Evolutionary conservation across 2,888 invertebrate species (phyloP).

Genomic region (Cataglyphis cursor): DNA sequence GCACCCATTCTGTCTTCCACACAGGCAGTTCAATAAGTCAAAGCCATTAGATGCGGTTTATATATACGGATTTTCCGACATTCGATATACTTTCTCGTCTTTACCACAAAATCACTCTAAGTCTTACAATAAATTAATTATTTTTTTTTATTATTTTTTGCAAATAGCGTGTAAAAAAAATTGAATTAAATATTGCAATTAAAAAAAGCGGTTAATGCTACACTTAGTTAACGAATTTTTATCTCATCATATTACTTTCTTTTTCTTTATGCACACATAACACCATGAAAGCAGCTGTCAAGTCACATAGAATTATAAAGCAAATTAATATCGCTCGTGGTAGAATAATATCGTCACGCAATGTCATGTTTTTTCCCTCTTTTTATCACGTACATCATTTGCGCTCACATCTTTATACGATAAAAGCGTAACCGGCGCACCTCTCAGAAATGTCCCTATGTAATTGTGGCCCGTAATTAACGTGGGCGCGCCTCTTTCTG

Average conservation of each 20-base stretch:
- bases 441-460: slow-evolving; percentile 59
- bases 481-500: slow-evolving; percentile 73
- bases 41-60: slow-evolving; percentile 36
- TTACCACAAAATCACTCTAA: neutral
- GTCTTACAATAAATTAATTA: neutral
- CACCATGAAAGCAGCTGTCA: neutral
- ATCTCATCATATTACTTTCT: neutral
- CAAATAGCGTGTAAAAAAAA: neutral
- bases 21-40: slow-evolving; percentile 39
- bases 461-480: slow-evolving; percentile 79
- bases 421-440: slow-evolving; percentile 66
- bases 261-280: neutral
- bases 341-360: slow-evolving; percentile 43
- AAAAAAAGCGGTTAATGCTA: neutral
- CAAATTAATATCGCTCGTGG: slow-evolving; percentile 24
- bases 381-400: slow-evolving; percentile 35
- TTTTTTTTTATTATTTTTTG: neutral
- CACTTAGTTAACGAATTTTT: neutral
- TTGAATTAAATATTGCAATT: neutral
- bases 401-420: slow-evolving; percentile 29
- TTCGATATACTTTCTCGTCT: neutral
- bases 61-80: neutral
- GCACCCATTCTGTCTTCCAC: slow-evolving; percentile 22
- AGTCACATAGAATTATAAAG: slow-evolving; percentile 3
- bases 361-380: slow-evolving; percentile 18